phyloP scores from a whole-genome alignment of 1,140 invertebrate genomes.

The Zaprionus kolodkinae region DNA sequence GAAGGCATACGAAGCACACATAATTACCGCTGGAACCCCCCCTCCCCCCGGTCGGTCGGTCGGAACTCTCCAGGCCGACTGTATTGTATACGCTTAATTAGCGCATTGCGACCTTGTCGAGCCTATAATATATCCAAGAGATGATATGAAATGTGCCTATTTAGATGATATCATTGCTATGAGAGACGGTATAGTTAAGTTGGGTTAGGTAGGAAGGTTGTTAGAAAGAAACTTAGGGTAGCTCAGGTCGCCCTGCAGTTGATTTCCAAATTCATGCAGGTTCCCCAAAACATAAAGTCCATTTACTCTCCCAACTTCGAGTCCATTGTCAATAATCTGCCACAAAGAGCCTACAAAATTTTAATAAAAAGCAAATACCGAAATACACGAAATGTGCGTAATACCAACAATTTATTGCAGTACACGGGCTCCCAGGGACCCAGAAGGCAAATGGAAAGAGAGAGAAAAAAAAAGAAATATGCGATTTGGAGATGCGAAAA shows the following conservation, averaged over 20 bases:
- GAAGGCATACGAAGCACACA: constrained; percentile 8
- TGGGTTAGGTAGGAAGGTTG: neutral
- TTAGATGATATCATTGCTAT: constrained; percentile 35
- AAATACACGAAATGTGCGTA: constrained; percentile 72
- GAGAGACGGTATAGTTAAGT: too few species aligned
- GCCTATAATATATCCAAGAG: neutral
- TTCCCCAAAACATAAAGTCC: neutral
- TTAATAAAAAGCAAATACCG: constrained; percentile 76
- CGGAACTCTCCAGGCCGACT: constrained; percentile 1
- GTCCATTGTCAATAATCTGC: constrained; percentile 41
- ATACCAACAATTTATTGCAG: constrained; percentile 77
- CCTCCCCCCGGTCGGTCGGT: too few species aligned
- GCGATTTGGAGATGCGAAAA: constrained; percentile 60
- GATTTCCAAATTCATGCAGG: too few species aligned
- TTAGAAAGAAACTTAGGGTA: neutral
- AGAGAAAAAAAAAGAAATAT: constrained; percentile 28
- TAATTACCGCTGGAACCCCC: constrained; percentile 21
- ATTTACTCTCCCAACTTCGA: neutral
- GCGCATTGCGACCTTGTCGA: constrained; percentile 40
- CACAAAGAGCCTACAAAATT: constrained; percentile 47
- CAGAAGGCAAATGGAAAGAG: neutral
- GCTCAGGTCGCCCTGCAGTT: too few species aligned
- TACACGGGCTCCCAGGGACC: constrained; percentile 17
- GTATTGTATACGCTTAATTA: constrained; percentile 36
- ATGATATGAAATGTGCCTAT: constrained; percentile 5